Base-by-base conservation (phyloP, 53 echinoderm and acorn worm species). In the Mesocentrotus franciscanus region DNA sequence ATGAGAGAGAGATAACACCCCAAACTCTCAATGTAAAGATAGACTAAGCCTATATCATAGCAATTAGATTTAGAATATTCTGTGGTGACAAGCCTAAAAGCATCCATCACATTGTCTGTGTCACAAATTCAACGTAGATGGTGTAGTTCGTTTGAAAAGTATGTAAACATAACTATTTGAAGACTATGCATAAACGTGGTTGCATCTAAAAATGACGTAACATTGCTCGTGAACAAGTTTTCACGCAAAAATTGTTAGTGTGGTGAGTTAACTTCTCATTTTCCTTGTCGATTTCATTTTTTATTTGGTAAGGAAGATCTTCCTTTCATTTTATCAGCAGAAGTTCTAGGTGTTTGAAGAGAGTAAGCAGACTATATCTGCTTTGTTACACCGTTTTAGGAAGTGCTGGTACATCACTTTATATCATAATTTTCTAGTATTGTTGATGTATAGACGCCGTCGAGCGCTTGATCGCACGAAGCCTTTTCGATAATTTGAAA, bases 121-220 rank as follows among this genome's bases (percentile, higher is more conserved):
- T 90, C 58, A 60, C 90, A 18, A 60, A 11, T 60, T 27, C 60
- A 90, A 90, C 26, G 59, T 90, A 90, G 90, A 58, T 58, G 20
- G 71, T 71, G 60, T 58, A 90, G 60, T 30, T 56, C 6, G 7
- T 90, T 60, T 58, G 16, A 60, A 90, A 60, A n/a, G 59, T 92
- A 68, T 92, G 70, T 39, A 34, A 92, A 92, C 39, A 62, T 64
- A 64, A 92, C 90, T 64, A 64, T 92, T 92, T 60, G 35, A 92
- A 92, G 62, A 92, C 92, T 92, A 92, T 92, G 92, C 92, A 92
- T 68, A 64, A 66, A 92, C 92, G 36, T 66, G 92, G 68, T 66
- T 92, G 92, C 92, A 92, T 92, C 24, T 90, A 90, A 90, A 90
- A 90, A 90, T 90, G 90, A 90, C 90, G 81, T 81, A 60, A 58